phyloP scores from a whole-genome alignment of 2,797 vertebrate genomes.

The Lutjanus argentimaculatus region DNA sequence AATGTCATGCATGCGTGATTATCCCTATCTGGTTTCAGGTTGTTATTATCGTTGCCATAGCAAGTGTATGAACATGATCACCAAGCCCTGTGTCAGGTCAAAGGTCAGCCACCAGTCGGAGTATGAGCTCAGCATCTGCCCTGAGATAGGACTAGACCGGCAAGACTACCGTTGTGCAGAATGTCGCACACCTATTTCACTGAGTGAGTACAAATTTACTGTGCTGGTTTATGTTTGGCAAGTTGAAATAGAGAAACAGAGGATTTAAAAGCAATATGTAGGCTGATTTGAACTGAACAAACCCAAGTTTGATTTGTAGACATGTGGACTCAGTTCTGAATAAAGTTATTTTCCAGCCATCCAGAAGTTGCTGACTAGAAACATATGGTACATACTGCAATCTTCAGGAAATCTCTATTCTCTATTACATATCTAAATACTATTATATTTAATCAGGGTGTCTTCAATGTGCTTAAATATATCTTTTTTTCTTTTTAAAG shows the following conservation, averaged over 20 bases:
- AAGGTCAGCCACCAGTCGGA: conserved; percentile 98
- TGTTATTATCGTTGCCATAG: conserved; percentile 98
- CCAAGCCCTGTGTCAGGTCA: conserved; percentile 93
- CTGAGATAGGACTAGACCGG: conserved; percentile 94
- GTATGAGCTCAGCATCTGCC: conserved; percentile 97
- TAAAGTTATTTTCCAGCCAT: background rate
- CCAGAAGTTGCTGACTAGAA: background rate
- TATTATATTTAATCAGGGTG: background rate
- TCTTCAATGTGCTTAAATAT: background rate
- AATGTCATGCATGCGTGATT: background rate
- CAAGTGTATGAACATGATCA: conserved; percentile 96
- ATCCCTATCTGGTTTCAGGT: conserved; percentile 80
- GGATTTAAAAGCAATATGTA: background rate
- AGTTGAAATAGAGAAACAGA: background rate
- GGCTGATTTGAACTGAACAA: background rate
- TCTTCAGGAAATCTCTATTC: background rate
- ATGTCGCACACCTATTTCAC: conserved; percentile 92
- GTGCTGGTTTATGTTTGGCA: background rate
- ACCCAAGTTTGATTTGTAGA: background rate
- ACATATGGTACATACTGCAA: background rate
- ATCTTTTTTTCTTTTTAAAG: conserved; percentile 20
- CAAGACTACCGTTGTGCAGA: conserved; percentile 98
- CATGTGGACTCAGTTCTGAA: background rate
- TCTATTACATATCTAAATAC: background rate
- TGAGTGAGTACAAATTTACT: conserved; percentile 87